A percentile compares a stretch with the other conserved stretches of the same genome.
Evolutionary conservation across 2,113 vertebrate species (phyloP).

Genomic region (Prunella fulvescens): DNA sequence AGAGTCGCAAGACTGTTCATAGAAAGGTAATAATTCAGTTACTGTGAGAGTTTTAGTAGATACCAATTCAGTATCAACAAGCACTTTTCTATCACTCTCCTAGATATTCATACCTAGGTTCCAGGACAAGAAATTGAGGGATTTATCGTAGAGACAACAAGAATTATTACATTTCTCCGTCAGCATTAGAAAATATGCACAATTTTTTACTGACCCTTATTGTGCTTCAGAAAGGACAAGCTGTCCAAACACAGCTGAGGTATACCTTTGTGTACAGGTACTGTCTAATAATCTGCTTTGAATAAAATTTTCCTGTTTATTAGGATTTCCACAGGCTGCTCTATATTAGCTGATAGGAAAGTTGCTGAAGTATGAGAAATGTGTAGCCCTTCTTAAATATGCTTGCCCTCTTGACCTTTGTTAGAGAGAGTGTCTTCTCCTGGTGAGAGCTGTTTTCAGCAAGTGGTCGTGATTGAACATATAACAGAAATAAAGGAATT

Average conservation of each 20-base stretch:
- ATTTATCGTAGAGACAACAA: background rate
- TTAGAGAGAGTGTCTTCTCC: background rate
- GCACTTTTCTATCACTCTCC: background rate
- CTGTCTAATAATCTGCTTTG: background rate
- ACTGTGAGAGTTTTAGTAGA: background rate
- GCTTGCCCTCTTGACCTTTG: background rate
- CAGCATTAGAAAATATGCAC: background rate
- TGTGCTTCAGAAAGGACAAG: background rate
- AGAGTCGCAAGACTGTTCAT: background rate
- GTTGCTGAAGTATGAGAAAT: background rate
- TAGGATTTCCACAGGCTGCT: background rate
- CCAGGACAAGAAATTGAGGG: background rate
- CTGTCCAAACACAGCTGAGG: background rate
- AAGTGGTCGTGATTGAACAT: background rate
- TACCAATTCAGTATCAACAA: background rate
- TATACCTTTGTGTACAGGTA: background rate
- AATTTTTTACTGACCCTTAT: background rate
- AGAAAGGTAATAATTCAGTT: background rate
- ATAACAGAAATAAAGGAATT: background rate
- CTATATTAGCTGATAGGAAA: background rate
- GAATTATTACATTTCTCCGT: background rate
- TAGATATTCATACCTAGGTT: background rate
- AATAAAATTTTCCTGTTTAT: background rate
- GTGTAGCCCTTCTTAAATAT: background rate
- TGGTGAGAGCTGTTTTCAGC: background rate